These are phyloP conservation scores for Peucedramus taeniatus DNA, from an alignment of 2,113 vertebrate genomes.

Conservation along the genomic window DNA sequence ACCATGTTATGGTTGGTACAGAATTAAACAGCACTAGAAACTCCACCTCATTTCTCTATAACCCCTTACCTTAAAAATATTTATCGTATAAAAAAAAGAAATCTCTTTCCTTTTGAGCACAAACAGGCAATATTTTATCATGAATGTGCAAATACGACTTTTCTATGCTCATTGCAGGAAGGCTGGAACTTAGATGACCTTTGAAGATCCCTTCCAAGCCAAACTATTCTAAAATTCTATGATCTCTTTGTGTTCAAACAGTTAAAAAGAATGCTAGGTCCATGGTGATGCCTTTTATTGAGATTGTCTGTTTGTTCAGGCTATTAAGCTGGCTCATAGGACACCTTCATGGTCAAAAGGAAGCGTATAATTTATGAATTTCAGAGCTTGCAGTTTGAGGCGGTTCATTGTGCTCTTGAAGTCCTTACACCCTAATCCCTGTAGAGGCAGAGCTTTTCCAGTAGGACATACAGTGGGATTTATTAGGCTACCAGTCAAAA, in stretches of 20 bases:
- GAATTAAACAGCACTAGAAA: background rate
- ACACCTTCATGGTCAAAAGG: background rate
- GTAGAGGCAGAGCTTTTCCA: background rate
- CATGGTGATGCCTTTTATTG: background rate
- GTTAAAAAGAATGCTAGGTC: background rate
- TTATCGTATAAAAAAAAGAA: background rate
- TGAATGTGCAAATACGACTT: background rate
- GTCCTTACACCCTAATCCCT: background rate
- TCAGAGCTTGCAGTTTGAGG: background rate
- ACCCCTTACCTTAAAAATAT: background rate
- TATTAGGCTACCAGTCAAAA: background rate
- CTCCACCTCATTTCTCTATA: background rate
- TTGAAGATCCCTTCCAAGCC: background rate
- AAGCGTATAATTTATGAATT: background rate
- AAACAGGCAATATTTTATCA: background rate
- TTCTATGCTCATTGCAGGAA: background rate
- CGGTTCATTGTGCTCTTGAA: too few species aligned
- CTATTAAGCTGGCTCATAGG: background rate
- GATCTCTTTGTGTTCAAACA: background rate
- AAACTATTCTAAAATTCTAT: background rate
- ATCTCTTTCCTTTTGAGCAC: background rate
- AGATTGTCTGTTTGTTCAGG: background rate
- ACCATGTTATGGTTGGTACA: background rate
- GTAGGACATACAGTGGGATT: background rate
- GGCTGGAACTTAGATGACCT: background rate